phyloP scores from a whole-genome alignment of 2,797 vertebrate species.

The Myripristis jacobus region DNA sequence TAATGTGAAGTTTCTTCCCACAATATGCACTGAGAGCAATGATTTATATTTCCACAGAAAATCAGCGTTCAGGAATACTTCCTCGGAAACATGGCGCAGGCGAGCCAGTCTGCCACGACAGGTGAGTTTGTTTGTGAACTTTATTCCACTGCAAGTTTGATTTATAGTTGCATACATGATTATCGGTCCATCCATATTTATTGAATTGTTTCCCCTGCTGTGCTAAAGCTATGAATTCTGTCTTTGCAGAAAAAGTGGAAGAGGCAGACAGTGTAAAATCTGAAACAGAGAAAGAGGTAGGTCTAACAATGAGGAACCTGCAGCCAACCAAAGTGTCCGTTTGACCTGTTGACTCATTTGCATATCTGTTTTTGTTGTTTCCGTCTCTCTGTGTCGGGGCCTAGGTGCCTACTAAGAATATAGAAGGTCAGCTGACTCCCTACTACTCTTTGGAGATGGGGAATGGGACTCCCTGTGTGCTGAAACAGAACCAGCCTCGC shows the following conservation, averaged over 20 bases:
- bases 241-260: conserved; percentile 66
- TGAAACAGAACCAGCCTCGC: conserved; percentile 91
- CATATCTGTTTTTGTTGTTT: not conserved
- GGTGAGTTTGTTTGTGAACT: conserved; percentile 77
- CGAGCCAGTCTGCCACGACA: conserved; percentile 78
- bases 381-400: not conserved
- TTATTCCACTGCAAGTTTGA: not conserved
- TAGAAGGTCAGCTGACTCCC: conserved; percentile 97
- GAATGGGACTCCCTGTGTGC: conserved; percentile 93
- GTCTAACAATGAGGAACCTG: conserved; percentile 7
- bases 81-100: conserved; percentile 86
- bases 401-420: conserved; percentile 94
- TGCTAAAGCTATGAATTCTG: not conserved
- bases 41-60: conserved; percentile 82
- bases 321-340: not conserved
- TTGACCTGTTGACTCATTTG: not conserved
- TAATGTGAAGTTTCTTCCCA: not conserved
- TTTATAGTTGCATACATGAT: not conserved
- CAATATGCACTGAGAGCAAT: not conserved
- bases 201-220: not conserved
- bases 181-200: not conserved
- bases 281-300: conserved; percentile 72
- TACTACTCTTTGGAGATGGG: conserved; percentile 94
- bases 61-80: conserved; percentile 96
- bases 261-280: conserved; percentile 60